Conservation (phyloP, 2,888 invertebrate species). For the Chrysotoxum bicinctum region DNA sequence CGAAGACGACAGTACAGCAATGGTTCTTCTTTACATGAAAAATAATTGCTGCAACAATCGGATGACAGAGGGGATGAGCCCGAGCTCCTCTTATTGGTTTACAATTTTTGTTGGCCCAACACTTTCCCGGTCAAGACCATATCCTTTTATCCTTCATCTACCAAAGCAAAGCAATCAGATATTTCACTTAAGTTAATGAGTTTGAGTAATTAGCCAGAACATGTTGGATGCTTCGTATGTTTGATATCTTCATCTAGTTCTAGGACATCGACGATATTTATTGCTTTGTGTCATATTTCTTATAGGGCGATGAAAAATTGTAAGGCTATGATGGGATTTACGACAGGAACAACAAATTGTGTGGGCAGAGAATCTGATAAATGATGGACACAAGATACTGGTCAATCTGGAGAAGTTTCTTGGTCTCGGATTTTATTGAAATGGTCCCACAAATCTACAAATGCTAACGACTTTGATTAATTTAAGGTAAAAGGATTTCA, state of each 20-base stretch:
- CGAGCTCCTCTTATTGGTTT: constrained; percentile 30
- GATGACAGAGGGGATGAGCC: neutral
- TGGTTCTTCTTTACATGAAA: constrained; percentile 39
- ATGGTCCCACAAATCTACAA: neutral
- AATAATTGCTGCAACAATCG: constrained; percentile 64
- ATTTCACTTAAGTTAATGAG: constrained; percentile 73
- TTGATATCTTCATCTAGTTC: constrained; percentile 13
- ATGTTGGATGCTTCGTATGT: constrained; percentile 48
- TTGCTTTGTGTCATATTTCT: constrained; percentile 67
- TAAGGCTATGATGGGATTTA: constrained; percentile 37
- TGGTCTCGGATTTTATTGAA: constrained; percentile 49
- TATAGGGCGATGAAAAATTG: constrained; percentile 65
- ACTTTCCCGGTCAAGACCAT: constrained; percentile 38
- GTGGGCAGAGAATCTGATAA: constrained; percentile 36
- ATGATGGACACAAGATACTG: constrained; percentile 49
- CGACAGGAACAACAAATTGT: constrained; percentile 21
- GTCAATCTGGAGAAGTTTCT: constrained; percentile 60
- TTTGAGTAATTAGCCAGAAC: constrained; percentile 71
- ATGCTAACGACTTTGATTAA: constrained; percentile 34
- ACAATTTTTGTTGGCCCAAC: constrained; percentile 31
- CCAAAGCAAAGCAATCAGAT: constrained; percentile 50
- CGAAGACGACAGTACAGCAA: neutral
- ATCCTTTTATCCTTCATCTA: neutral
- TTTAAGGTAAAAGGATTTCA: constrained; percentile 29
- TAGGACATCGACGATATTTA: constrained; percentile 60